These are phyloP conservation scores for Nomada hirtipes DNA, from an alignment of 2,888 invertebrate species.

Conservation along the genomic window DNA sequence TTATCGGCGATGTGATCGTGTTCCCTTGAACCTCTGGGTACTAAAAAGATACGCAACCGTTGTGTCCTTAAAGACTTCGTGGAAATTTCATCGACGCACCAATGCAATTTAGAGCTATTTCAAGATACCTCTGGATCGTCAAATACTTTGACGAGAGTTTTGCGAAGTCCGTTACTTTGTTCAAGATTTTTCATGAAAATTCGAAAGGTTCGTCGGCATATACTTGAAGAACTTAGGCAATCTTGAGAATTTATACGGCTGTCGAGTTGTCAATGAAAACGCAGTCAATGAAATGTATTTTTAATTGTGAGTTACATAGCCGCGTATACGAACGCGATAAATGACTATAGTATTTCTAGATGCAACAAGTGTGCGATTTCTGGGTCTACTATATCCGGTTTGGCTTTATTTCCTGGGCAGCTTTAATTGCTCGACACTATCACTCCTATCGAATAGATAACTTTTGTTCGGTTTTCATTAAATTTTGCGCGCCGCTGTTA, in stretches of 20 bases:
- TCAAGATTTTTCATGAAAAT: no score
- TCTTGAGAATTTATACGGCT: not conserved
- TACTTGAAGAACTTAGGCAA: not conserved
- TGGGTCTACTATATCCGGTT: constrained; percentile 71
- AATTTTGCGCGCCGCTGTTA: not conserved
- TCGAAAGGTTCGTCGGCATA: no score
- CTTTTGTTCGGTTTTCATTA: not conserved
- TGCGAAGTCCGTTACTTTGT: not conserved
- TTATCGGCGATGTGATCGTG: constrained; percentile 8
- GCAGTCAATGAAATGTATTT: constrained; percentile 66
- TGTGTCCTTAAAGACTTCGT: not conserved
- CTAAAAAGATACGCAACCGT: not conserved
- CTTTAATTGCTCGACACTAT: constrained; percentile 53
- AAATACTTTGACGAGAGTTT: not conserved
- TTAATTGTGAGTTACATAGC: constrained; percentile 65
- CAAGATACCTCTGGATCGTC: not conserved
- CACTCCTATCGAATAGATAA: not conserved
- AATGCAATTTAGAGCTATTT: not conserved
- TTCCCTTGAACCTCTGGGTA: not conserved
- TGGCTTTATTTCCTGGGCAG: constrained; percentile 38
- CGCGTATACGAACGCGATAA: constrained; percentile 62
- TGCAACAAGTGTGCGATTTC: constrained; percentile 74
- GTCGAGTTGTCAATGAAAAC: constrained; percentile 54
- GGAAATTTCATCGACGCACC: not conserved
- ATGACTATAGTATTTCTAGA: constrained; percentile 70